Conservation (phyloP, 2,888 invertebrate genomes). For the Drosophila diplacantha region DNA sequence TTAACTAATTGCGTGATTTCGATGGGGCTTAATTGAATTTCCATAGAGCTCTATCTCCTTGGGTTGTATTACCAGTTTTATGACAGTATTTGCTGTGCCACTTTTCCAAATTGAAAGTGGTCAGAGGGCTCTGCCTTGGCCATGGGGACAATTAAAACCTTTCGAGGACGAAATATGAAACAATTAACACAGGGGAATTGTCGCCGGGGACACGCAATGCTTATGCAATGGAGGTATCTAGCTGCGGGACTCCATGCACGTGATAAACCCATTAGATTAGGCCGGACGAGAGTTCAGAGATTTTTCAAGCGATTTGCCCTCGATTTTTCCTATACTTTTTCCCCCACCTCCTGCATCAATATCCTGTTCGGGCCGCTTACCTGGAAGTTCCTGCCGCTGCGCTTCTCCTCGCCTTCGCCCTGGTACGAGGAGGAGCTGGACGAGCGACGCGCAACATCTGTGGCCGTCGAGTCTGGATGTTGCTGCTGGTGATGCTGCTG, state of each 20-base stretch:
- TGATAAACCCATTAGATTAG: conserved; percentile 58
- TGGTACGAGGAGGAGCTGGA: conserved; percentile 69
- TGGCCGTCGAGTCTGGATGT: conserved; percentile 77
- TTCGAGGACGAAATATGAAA: conserved; percentile 68
- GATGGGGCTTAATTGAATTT: conserved; percentile 73
- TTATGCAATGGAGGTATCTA: conserved; percentile 55
- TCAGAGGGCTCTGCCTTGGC: neutral
- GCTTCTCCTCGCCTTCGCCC: conserved; percentile 73
- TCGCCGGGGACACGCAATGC: conserved; percentile 54
- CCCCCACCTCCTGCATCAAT: conserved; percentile 33
- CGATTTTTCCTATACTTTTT: neutral
- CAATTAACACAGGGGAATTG: conserved; percentile 70
- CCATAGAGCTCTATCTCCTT: conserved; percentile 48
- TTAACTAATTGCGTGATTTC: conserved; percentile 77
- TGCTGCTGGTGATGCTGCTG: conserved; percentile 68
- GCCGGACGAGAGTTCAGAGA: conserved; percentile 21
- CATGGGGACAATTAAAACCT: conserved; percentile 62
- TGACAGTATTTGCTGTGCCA: conserved; percentile 54
- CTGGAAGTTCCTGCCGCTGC: conserved; percentile 76
- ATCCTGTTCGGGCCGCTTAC: conserved; percentile 61
- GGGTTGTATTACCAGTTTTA: conserved; percentile 40
- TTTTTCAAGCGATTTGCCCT: conserved; percentile 26
- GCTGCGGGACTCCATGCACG: conserved; percentile 38
- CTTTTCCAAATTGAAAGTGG: conserved; percentile 65
- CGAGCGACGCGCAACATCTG: conserved; percentile 73